Evolutionary conservation across 2,113 vertebrate genomes (phyloP).

Genomic region (Antechinus flavipes): DNA sequence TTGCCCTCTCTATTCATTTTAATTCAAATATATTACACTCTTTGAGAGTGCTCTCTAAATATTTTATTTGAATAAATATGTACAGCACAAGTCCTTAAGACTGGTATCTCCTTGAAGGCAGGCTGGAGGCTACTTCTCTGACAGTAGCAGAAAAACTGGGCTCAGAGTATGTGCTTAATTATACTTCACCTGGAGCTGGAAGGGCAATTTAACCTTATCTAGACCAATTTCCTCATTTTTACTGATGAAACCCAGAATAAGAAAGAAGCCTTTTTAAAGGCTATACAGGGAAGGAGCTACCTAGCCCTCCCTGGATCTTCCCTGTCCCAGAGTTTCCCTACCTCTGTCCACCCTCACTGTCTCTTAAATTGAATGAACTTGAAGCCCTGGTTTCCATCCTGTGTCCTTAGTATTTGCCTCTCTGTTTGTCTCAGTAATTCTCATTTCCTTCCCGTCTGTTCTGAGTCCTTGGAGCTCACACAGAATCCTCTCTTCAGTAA

Average conservation of each 20-base stretch:
- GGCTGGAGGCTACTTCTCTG: background rate
- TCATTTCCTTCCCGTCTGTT: background rate
- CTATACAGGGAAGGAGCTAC: too few relatives aligned
- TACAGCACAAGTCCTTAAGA: background rate
- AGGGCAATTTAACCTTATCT: background rate
- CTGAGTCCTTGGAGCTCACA: background rate
- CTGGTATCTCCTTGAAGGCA: background rate
- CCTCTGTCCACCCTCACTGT: background rate
- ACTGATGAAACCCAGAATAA: background rate
- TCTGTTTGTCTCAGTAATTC: background rate
- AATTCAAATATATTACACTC: background rate
- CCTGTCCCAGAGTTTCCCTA: background rate
- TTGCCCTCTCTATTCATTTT: background rate
- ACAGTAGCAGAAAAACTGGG: background rate
- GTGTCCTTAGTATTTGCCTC: background rate
- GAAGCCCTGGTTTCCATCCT: background rate
- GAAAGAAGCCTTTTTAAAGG: background rate
- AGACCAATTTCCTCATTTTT: background rate
- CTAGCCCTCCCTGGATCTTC: background rate
- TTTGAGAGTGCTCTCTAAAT: background rate
- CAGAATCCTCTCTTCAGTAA: background rate
- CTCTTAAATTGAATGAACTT: background rate
- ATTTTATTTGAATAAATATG: background rate
- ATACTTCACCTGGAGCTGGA: background rate
- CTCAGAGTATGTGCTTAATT: background rate